Evolutionary conservation across 2,113 vertebrate genomes (phyloP).

Genomic region (Phycodurus eques): DNA sequence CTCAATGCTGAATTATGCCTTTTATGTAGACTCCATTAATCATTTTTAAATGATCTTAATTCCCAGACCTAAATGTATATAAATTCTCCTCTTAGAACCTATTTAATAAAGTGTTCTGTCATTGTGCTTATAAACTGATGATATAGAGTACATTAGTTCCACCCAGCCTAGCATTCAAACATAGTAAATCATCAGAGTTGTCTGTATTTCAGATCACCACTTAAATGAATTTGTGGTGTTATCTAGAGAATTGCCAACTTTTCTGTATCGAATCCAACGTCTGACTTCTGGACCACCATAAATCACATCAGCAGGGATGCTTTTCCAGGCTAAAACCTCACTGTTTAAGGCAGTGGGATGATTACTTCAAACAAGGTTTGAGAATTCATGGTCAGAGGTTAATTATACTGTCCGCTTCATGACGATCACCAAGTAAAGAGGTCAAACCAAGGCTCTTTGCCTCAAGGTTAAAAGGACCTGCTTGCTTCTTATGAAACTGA

Average conservation of each 20-base stretch:
- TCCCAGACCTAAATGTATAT: constrained; percentile 3
- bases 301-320: constrained; percentile 20
- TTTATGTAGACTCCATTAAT: not conserved
- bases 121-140: constrained; percentile 5
- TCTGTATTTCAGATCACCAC: constrained; percentile 5
- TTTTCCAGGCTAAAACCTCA: constrained; percentile 14
- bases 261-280: constrained; percentile 20
- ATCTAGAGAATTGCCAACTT: not conserved
- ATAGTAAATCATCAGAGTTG: constrained; percentile 1
- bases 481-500: constrained; percentile 18
- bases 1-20: not conserved
- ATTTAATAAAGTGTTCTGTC: constrained; percentile 1
- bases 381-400: constrained; percentile 41
- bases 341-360: constrained; percentile 3
- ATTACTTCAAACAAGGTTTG: constrained; percentile 25
- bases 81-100: constrained; percentile 14
- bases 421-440: constrained; percentile 20
- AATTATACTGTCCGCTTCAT: constrained; percentile 41
- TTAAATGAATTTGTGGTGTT: constrained; percentile 12
- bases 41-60: constrained; percentile 8
- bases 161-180: constrained; percentile 2
- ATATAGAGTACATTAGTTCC: constrained; percentile 6
- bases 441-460: constrained; percentile 4
- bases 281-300: constrained; percentile 4
- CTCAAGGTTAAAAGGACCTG: constrained; percentile 20